A percentile compares a stretch with the other conserved stretches of the same genome.
Evolutionary conservation across 2,797 vertebrate species (phyloP).

Genomic region (Sarcophilus harrisii): DNA sequence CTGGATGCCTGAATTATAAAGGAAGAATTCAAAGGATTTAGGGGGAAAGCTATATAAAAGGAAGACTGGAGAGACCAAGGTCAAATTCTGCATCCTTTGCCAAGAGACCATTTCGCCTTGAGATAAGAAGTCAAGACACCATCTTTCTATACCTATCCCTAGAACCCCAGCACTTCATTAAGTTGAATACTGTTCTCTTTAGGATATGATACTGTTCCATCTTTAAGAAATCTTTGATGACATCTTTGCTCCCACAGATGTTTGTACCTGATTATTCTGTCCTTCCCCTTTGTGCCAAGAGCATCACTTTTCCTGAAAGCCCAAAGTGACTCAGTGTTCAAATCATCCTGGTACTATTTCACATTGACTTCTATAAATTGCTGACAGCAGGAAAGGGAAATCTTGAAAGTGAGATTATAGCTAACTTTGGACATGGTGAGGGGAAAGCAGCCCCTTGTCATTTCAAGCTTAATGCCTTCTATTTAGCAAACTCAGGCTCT

Average conservation of each 20-base stretch:
- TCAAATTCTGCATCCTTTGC: neutral
- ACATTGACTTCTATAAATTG: neutral
- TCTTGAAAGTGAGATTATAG: neutral
- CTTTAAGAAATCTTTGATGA: neutral
- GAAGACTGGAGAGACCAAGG: neutral
- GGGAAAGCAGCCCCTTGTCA: neutral
- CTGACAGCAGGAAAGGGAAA: neutral
- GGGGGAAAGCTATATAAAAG: neutral
- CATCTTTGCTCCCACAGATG: neutral
- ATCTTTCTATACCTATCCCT: neutral
- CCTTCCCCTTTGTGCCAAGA: neutral
- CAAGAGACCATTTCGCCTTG: neutral
- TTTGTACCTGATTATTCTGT: neutral
- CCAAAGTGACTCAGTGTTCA: neutral
- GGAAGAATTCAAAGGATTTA: neutral
- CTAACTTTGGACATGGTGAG: neutral
- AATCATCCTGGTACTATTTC: conserved; percentile 7
- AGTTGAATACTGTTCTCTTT: neutral
- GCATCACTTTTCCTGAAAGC: conserved; percentile 29
- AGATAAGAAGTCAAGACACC: neutral
- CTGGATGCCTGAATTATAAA: neutral
- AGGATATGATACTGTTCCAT: no score
- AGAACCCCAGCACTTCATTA: neutral
- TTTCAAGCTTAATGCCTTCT: neutral
- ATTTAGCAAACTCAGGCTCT: neutral